Evolutionary conservation across 2,113 vertebrate genomes (phyloP), one percentile per base, ranked within the genome.

Genomic region (Clarias magur): DNA sequence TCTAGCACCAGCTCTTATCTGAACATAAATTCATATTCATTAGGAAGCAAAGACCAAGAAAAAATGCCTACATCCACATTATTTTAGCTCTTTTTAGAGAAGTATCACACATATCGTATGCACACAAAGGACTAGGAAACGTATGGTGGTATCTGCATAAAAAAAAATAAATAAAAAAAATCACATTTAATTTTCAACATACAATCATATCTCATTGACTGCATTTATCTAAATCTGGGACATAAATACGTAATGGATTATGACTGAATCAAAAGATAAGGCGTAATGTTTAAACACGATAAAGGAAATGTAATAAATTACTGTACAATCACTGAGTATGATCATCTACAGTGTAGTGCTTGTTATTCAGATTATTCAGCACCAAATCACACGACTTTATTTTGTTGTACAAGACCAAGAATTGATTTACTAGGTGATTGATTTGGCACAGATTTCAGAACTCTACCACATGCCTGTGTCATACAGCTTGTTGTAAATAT

Each of bases 391-490:
- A 67, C 6, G 15, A 5, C 27, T 79, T 54, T 56, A 8, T 68
- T 56, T 27, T 2, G 9, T 78, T 57, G 27, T 67, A 53, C 16
- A 21, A 57, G 2, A 21, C 27, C 19, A 21, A n/a, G 17, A 76
- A 62, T 54, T 85, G 27, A 38, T 80, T 80, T 56, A 12, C 21
- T 59, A 38, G n/a, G 56, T 56, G 30, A 21, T 42, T 30, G 27
- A 57, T 87, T 73, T 68, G 70, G 70, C 79, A 59, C 27, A 65
- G 34, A 65, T 21, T 81, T 63, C 48, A 67, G 30, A 82, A 42
- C 53, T 83, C 56, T 83, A 84, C 80, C 73, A 86, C 85, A 85
- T 89, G 80, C 57, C 80, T 79, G 34, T 86, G 83, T 85, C 89
- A 88, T 67, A 75, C 75, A 70, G 67, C 54, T 86, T 34, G 70